Evolutionary conservation across 2,888 invertebrate species (phyloP).

Genomic region (Melieria omissa): DNA sequence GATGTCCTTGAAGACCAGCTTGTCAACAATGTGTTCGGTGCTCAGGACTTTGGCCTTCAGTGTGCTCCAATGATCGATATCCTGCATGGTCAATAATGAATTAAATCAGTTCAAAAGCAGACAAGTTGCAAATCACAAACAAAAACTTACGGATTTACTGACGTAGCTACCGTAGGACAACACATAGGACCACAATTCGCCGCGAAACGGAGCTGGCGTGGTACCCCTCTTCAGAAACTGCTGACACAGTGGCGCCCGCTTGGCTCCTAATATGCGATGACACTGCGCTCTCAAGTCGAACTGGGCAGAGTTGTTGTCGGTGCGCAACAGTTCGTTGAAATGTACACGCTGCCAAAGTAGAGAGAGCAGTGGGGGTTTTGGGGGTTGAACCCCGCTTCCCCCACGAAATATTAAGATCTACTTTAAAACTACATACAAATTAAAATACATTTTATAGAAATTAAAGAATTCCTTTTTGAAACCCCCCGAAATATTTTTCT

Average conservation of each 20-base stretch:
- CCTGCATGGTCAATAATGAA: conserved; percentile 67
- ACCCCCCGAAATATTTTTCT: too few species aligned
- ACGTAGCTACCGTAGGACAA: conserved; percentile 77
- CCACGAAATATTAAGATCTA: too few species aligned
- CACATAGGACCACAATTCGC: conserved; percentile 87
- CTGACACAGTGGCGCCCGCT: conserved; percentile 88
- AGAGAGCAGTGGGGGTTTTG: background rate
- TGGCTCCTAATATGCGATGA: conserved; percentile 79
- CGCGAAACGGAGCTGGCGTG: conserved; percentile 73
- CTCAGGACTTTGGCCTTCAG: conserved; percentile 85
- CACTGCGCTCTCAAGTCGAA: conserved; percentile 78
- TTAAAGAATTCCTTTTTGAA: too few species aligned
- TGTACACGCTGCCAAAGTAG: conserved; percentile 51
- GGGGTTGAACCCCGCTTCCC: too few species aligned
- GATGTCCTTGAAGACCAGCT: conserved; percentile 94
- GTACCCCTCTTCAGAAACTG: conserved; percentile 81
- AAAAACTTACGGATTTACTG: conserved; percentile 51
- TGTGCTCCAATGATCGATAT: conserved; percentile 79
- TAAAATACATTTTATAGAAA: too few species aligned
- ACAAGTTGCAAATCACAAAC: background rate
- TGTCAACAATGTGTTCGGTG: conserved; percentile 93
- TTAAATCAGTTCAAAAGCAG: conserved; percentile 1
- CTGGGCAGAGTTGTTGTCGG: conserved; percentile 48
- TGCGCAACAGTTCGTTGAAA: conserved; percentile 60
- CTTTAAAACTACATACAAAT: too few species aligned